A percentile compares a stretch with the other conserved stretches of the same genome.
Conservation (phyloP, 2,888 invertebrate genomes). For the Alloplasta piceator region DNA sequence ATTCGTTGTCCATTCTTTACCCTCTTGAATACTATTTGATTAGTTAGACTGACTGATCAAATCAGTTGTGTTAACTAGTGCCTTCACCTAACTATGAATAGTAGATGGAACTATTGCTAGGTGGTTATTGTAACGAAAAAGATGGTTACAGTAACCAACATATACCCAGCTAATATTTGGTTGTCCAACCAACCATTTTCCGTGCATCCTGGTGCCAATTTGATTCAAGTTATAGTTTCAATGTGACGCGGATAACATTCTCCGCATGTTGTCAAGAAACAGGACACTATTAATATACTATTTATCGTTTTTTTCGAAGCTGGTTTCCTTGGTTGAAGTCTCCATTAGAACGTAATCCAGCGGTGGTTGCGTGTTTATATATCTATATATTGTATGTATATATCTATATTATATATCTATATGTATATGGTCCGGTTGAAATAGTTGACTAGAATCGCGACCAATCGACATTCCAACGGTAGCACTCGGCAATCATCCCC, state of each 20-base stretch:
- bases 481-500: conserved; percentile 60
- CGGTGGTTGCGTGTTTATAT: too few relatives aligned
- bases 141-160: too few relatives aligned
- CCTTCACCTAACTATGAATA: too few relatives aligned
- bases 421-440: conserved; percentile 41
- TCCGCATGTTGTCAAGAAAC: conserved; percentile 19
- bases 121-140: too few relatives aligned
- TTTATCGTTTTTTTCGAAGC: conserved; percentile 46
- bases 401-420: conserved; percentile 23
- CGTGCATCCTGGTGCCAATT: background rate
- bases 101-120: too few relatives aligned
- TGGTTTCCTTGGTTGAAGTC: conserved; percentile 52
- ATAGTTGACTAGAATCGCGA: conserved; percentile 59
- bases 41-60: too few relatives aligned
- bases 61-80: too few relatives aligned
- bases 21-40: too few relatives aligned
- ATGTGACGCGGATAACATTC: background rate
- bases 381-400: too few relatives aligned
- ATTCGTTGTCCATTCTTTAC: too few relatives aligned
- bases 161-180: too few relatives aligned
- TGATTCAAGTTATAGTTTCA: background rate
- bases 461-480: conserved; percentile 64
- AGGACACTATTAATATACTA: conserved; percentile 48
- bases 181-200: too few relatives aligned
- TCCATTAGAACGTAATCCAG: conserved; percentile 58